A percentile compares a stretch with the other conserved stretches of the same genome.
Conservation (phyloP, 2,113 vertebrate genomes). For the Kryptolebias marmoratus region DNA sequence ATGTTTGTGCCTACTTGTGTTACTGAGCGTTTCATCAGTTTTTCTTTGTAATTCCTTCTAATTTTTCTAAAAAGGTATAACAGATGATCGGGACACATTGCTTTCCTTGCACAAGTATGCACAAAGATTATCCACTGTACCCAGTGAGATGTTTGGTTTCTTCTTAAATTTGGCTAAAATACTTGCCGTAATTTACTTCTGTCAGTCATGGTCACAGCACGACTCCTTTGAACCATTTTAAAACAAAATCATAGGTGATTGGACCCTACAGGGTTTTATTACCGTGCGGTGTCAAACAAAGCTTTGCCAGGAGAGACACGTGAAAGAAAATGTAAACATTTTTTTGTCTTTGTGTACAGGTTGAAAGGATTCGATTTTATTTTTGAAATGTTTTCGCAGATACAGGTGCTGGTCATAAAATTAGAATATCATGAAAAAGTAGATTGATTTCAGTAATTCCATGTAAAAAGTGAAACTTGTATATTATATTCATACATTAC, state of each 20-base stretch:
- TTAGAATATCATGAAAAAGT: no score
- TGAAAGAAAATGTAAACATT: not conserved
- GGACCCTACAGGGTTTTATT: not conserved
- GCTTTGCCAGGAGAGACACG: not conserved
- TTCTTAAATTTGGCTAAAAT: no score
- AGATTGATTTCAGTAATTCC: no score
- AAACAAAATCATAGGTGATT: not conserved
- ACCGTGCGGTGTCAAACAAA: not conserved
- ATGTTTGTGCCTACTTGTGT: not conserved
- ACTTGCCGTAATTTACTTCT: not conserved
- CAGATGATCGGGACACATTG: not conserved
- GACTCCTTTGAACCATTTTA: not conserved
- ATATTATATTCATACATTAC: no score
- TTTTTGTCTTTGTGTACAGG: not conserved
- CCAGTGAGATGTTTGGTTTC: not conserved
- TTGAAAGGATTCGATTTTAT: not conserved
- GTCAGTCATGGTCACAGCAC: not conserved
- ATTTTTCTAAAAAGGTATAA: not conserved
- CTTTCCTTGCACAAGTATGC: no score
- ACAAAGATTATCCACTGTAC: not conserved
- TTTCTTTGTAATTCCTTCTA: not conserved
- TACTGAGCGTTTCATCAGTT: not conserved
- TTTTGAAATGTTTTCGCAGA: not conserved
- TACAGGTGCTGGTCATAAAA: not conserved
- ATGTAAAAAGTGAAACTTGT: no score